Evolutionary conservation across 2,113 vertebrate species (phyloP).

Genomic region (Axis porcinus): DNA sequence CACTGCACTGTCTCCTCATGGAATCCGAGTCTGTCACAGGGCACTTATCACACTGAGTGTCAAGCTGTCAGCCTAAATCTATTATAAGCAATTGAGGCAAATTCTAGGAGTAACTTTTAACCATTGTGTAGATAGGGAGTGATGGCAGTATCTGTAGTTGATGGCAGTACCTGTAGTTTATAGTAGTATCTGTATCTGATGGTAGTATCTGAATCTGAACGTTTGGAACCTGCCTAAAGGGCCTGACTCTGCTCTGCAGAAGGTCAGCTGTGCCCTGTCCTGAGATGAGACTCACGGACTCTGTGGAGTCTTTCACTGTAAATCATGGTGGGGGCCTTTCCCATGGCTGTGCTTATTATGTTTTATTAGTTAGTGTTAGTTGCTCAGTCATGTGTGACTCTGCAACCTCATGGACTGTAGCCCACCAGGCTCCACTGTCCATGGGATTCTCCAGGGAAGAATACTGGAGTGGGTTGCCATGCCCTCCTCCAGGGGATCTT

Average conservation of each 20-base stretch:
- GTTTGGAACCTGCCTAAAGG: neutral
- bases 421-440: neutral
- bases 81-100: neutral
- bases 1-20: neutral
- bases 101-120: neutral
- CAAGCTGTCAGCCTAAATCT: neutral
- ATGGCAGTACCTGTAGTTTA: neutral
- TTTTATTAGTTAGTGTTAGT: neutral
- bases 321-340: neutral
- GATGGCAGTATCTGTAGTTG: neutral
- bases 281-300: neutral
- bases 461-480: neutral
- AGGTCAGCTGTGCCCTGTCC: neutral
- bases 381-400: neutral
- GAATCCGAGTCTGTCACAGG: rapidly evolving
- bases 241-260: neutral
- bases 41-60: rapidly evolving
- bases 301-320: neutral
- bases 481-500: neutral
- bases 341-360: neutral
- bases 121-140: neutral
- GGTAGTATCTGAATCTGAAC: neutral
- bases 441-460: neutral
- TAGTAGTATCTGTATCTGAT: too few species aligned
- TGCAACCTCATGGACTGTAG: neutral